Percentiles rank a stretch among this genome's conserved stretches.
Evolutionary conservation across 2,888 invertebrate genomes (phyloP).

Genomic region (Myathropa florea): DNA sequence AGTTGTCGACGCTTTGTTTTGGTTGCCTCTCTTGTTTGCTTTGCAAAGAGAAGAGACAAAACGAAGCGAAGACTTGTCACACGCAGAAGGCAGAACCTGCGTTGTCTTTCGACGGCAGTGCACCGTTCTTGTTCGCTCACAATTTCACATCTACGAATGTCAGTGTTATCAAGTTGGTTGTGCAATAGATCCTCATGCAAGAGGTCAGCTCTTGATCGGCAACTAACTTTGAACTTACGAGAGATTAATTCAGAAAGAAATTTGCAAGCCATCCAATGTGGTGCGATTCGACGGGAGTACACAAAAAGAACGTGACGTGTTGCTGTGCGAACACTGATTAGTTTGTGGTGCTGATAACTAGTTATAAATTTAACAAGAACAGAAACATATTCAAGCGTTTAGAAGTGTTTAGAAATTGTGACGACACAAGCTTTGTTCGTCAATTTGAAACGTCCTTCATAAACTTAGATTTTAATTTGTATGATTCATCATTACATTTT

Average conservation of each 20-base stretch:
- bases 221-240: not conserved
- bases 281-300: not conserved
- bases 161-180: slow-evolving; percentile 31
- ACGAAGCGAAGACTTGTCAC: not conserved
- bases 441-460: too few species aligned
- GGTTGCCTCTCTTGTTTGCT: slow-evolving; percentile 9
- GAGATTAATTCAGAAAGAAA: not conserved
- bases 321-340: not conserved
- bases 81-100: not conserved
- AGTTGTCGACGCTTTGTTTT: slow-evolving; percentile 15
- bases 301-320: not conserved
- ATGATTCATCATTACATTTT: too few species aligned
- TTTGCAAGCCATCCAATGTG: not conserved
- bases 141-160: not conserved
- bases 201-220: not conserved
- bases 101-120: not conserved
- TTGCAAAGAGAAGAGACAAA: not conserved
- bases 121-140: not conserved
- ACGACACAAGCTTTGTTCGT: too few species aligned
- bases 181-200: slow-evolving; percentile 26
- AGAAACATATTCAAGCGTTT: not conserved
- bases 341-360: not conserved
- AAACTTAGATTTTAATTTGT: too few species aligned
- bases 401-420: not conserved
- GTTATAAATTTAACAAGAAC: not conserved